Percentiles rank a stretch among this genome's conserved stretches.
These are phyloP conservation scores for Monoplex corrugatus DNA, from an alignment of 2,888 invertebrate genomes.

Conservation along the genomic window DNA sequence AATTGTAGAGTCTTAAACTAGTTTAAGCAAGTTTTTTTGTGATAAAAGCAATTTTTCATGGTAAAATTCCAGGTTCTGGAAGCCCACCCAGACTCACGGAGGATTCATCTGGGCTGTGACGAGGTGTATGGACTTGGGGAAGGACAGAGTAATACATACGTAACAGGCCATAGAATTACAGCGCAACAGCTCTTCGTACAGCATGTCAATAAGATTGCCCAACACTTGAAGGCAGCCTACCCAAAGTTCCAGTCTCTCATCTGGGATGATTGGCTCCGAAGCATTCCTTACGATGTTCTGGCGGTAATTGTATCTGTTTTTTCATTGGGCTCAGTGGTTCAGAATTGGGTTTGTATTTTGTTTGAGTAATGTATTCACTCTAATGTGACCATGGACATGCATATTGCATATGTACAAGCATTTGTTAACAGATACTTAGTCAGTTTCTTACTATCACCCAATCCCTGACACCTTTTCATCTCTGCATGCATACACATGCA, in stretches of 20 bases:
- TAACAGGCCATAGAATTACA: constrained; percentile 65
- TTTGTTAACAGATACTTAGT: too few species aligned
- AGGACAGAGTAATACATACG: constrained; percentile 67
- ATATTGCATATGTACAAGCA: too few species aligned
- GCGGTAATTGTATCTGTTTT: background rate
- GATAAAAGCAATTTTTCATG: too few species aligned
- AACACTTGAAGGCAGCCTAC: constrained; percentile 70
- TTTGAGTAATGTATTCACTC: too few species aligned
- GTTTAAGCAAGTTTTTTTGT: too few species aligned
- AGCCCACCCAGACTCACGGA: constrained; percentile 85
- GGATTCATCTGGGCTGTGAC: constrained; percentile 90
- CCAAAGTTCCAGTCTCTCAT: constrained; percentile 85
- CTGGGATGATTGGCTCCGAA: constrained; percentile 91
- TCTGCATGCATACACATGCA: too few species aligned
- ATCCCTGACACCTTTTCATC: too few species aligned
- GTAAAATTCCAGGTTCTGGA: constrained; percentile 84
- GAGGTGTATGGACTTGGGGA: constrained; percentile 83
- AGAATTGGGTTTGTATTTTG: too few species aligned
- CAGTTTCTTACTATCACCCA: too few species aligned
- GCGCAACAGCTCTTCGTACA: constrained; percentile 79
- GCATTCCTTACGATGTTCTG: constrained; percentile 79
- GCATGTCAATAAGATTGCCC: constrained; percentile 82
- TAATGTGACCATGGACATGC: too few species aligned
- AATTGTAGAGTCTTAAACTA: too few species aligned
- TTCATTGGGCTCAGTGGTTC: too few species aligned